Conservation (phyloP, 1,140 invertebrate species). For the Metopolophium dirhodum region DNA sequence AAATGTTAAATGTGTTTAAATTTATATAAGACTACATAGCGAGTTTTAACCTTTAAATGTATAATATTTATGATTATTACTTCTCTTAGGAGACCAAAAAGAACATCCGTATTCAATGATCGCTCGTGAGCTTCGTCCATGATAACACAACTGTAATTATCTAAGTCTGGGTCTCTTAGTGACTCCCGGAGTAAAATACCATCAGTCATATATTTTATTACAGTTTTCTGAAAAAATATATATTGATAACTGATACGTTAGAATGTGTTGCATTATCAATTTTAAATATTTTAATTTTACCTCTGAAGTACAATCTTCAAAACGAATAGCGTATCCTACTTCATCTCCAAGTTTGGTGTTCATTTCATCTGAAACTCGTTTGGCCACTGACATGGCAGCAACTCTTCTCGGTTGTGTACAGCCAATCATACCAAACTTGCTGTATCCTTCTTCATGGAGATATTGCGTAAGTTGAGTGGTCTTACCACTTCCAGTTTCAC, state of each 20-base stretch:
- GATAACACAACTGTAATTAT: constrained; percentile 94
- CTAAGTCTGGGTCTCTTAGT: constrained; percentile 91
- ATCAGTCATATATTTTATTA: constrained; percentile 99
- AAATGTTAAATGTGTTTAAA: not conserved
- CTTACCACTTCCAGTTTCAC: constrained; percentile 98
- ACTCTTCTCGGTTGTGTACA: constrained; percentile 83
- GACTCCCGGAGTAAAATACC: constrained; percentile 96
- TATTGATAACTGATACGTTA: not conserved
- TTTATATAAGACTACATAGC: not conserved
- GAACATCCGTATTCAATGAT: constrained; percentile 96
- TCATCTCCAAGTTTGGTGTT: constrained; percentile 76
- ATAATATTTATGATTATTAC: constrained; percentile 65
- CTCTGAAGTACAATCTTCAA: constrained; percentile 98
- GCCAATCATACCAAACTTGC: constrained; percentile 90
- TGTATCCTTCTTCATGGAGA: constrained; percentile 97
- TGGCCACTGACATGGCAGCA: constrained; percentile 99
- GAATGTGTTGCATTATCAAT: not conserved
- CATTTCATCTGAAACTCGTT: constrained; percentile 99
- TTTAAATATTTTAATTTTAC: constrained; percentile 62
- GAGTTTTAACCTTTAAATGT: not conserved
- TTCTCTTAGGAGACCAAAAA: constrained; percentile 95
- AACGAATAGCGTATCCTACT: constrained; percentile 98
- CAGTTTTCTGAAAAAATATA: constrained; percentile 71
- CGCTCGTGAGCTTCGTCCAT: constrained; percentile 99
- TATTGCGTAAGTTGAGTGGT: constrained; percentile 99